A percentile compares a stretch with the other conserved stretches of the same genome.
These are phyloP conservation scores for Tichodroma muraria DNA, from an alignment of 2,113 vertebrate species.

Conservation along the genomic window DNA sequence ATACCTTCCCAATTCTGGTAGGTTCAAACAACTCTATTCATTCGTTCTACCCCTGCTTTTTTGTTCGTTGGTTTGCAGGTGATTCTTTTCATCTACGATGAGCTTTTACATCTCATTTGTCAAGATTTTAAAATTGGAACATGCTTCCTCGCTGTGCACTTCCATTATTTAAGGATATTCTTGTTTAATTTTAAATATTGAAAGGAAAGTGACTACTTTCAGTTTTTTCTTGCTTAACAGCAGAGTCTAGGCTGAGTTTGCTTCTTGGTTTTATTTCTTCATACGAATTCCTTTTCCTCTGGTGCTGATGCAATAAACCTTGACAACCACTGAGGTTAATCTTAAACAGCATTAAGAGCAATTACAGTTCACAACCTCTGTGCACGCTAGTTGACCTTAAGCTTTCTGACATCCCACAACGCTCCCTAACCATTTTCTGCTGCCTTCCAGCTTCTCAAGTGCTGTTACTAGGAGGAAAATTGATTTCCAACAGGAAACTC, in stretches of 20 bases:
- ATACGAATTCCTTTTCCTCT: slow-evolving; percentile 22
- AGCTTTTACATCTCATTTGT: neutral
- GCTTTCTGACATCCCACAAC: slow-evolving; percentile 12
- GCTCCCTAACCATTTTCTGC: neutral
- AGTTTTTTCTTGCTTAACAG: neutral
- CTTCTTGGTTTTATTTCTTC: slow-evolving; percentile 23
- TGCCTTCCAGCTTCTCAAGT: neutral
- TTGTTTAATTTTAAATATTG: neutral
- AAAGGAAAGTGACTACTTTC: neutral
- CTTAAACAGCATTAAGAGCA: slow-evolving; percentile 51
- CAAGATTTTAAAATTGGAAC: neutral
- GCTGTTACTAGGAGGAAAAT: neutral
- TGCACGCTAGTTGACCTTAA: slow-evolving; percentile 45
- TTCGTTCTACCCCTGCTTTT: neutral
- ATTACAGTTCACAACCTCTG: slow-evolving; percentile 49
- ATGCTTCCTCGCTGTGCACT: neutral
- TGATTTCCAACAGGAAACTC: neutral
- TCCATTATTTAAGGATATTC: neutral
- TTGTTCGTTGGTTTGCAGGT: neutral
- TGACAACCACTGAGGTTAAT: slow-evolving; percentile 45
- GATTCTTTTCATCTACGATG: neutral
- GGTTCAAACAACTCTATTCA: neutral
- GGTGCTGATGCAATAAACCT: slow-evolving; percentile 48
- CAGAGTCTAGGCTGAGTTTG: neutral
- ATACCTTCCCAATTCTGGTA: neutral